These are phyloP conservation scores for Nyctibius grandis DNA, from an alignment of 2,797 vertebrate species.

Conservation along the genomic window DNA sequence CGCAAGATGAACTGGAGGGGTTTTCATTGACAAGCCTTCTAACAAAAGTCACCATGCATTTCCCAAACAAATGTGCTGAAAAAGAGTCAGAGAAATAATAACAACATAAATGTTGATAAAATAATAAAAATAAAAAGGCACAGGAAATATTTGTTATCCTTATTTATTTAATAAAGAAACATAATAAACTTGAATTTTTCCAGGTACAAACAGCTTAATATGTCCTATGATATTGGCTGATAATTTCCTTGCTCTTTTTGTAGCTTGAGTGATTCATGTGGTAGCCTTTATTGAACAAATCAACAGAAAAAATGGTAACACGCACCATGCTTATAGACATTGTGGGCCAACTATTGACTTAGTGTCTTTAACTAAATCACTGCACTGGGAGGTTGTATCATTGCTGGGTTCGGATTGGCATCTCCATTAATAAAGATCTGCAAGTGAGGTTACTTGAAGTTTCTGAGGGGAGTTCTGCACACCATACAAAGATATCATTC, in stretches of 20 bases:
- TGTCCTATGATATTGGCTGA: conserved; percentile 57
- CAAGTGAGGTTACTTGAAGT: background rate
- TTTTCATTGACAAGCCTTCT: background rate
- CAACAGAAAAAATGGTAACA: conserved; percentile 36
- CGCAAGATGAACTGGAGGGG: background rate
- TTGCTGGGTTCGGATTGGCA: background rate
- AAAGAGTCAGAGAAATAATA: background rate
- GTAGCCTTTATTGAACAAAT: conserved; percentile 45
- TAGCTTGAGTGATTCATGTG: conserved; percentile 41
- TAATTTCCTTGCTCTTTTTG: conserved; percentile 42
- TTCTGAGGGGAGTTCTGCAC: background rate
- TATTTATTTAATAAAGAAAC: conserved; percentile 62
- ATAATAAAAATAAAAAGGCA: background rate
- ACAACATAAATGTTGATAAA: background rate
- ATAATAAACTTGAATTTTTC: conserved; percentile 59
- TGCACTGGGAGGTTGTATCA: background rate
- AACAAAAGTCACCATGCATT: background rate
- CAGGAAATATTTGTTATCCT: conserved; percentile 46
- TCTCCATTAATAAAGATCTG: conserved; percentile 12
- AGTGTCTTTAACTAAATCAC: conserved; percentile 17
- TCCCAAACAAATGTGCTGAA: background rate
- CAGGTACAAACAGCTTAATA: conserved; percentile 59
- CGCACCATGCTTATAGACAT: conserved; percentile 46
- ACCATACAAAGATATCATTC: background rate
- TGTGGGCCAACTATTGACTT: conserved; percentile 26